Conservation (phyloP, 2,888 invertebrate species). For the Tenthredo mesomela region DNA sequence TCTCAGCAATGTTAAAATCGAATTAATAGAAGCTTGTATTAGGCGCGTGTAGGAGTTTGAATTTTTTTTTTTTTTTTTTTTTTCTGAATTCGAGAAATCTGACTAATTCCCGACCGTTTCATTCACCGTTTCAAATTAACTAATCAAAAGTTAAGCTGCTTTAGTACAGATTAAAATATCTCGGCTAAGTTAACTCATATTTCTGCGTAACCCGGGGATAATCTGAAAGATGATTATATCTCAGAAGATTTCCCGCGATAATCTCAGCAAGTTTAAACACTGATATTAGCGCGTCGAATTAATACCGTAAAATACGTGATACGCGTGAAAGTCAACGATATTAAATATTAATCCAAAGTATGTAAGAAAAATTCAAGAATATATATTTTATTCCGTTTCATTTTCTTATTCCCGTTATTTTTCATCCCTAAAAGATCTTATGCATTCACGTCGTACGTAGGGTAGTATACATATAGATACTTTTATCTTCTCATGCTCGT, state of each 20-base stretch:
- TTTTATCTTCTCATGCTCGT: background rate
- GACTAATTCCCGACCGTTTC: background rate
- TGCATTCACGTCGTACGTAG: background rate
- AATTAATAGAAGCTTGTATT: background rate
- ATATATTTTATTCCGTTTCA: background rate
- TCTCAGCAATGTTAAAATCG: constrained; percentile 4
- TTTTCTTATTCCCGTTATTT: background rate
- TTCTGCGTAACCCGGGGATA: constrained; percentile 5
- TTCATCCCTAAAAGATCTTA: background rate
- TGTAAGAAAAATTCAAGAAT: background rate
- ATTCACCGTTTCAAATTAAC: constrained; percentile 10
- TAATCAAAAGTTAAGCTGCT: constrained; percentile 12
- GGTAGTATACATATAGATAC: no score
- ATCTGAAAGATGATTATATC: constrained; percentile 16
- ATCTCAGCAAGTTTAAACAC: background rate
- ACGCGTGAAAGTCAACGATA: background rate
- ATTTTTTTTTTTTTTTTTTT: background rate
- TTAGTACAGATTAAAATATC: constrained; percentile 20
- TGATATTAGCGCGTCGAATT: background rate
- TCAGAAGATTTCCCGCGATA: background rate
- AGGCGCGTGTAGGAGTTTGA: background rate
- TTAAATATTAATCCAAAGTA: background rate
- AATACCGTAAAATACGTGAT: background rate
- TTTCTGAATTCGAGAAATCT: background rate
- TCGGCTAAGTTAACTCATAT: constrained; percentile 22